A percentile compares a stretch with the other conserved stretches of the same genome.
Conservation (phyloP, 2,888 invertebrate species). For the Branchipolynoe longqiensis region DNA sequence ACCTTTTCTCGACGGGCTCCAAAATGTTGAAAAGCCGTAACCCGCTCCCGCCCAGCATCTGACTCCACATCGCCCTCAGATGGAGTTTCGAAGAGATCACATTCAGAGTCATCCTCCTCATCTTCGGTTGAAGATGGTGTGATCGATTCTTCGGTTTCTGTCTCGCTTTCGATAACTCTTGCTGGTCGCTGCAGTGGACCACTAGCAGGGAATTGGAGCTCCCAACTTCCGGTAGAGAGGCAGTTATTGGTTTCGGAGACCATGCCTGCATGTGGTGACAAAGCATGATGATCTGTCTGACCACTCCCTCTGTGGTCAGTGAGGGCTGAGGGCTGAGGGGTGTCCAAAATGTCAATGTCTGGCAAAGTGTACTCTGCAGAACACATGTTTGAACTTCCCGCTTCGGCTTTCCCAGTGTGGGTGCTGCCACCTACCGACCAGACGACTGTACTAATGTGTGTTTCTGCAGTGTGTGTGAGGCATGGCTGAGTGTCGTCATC, state of each 20-base stretch:
- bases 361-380: not conserved
- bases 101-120: slow-evolving; percentile 14
- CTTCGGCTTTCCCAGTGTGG: not conserved
- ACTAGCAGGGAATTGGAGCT: not conserved
- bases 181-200: not conserved
- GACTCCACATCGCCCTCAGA: slow-evolving; percentile 16
- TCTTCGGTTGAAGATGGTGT: slow-evolving; percentile 33
- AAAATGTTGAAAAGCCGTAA: not conserved
- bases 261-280: too few species aligned
- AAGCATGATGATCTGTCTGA: too few species aligned
- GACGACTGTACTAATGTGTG: slow-evolving; percentile 25
- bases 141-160: slow-evolving; percentile 30
- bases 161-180: slow-evolving; percentile 15
- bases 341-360: too few species aligned
- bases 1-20: not conserved
- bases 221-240: not conserved
- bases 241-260: too few species aligned
- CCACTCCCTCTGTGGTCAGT: too few species aligned
- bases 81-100: slow-evolving; percentile 24
- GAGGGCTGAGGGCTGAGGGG: too few species aligned
- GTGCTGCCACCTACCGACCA: slow-evolving; percentile 29
- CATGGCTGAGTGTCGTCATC: not conserved
- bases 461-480: too few species aligned
- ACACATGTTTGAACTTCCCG: not conserved
- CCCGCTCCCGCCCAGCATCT: too few species aligned